Percentiles rank a stretch among this genome's conserved stretches.
These are phyloP conservation scores for Plemyria rubiginata DNA, from an alignment of 2,888 invertebrate species.

Conservation along the genomic window DNA sequence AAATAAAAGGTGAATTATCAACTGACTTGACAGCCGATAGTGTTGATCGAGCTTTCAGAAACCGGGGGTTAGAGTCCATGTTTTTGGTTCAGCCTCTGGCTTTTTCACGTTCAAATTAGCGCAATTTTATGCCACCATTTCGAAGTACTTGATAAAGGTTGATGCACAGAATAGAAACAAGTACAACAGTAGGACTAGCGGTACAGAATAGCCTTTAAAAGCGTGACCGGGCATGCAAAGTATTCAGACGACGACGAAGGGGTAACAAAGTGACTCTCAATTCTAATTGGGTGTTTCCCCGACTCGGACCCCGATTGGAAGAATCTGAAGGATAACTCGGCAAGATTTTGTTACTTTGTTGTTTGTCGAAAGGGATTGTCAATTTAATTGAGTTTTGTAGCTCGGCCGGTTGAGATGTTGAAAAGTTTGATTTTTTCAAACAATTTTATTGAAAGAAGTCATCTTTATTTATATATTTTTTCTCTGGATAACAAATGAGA, in stretches of 20 bases:
- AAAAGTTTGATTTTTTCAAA: not conserved
- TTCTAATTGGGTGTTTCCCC: conserved; percentile 45
- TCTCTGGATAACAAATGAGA: no score
- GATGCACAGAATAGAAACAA: no score
- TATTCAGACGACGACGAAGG: conserved; percentile 16
- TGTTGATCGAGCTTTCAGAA: no score
- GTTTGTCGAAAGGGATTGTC: conserved; percentile 25
- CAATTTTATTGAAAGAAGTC: no score
- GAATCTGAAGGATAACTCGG: conserved; percentile 22
- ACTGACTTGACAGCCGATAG: no score
- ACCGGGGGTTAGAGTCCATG: no score
- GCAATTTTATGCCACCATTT: not conserved
- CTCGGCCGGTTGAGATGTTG: not conserved
- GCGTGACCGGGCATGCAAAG: conserved; percentile 64
- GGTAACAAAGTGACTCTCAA: conserved; percentile 46
- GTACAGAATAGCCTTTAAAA: conserved; percentile 43
- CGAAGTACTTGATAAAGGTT: no score
- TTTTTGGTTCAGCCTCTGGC: no score
- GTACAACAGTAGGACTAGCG: not conserved
- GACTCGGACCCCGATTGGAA: conserved; percentile 26
- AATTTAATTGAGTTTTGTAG: not conserved
- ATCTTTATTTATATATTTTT: no score
- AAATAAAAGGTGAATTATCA: no score
- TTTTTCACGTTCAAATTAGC: not conserved
- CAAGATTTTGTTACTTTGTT: conserved; percentile 38